Evolutionary conservation across 2,888 invertebrate species (phyloP), one percentile per base, ranked within the genome.

Genomic region (Spodoptera exigua): DNA sequence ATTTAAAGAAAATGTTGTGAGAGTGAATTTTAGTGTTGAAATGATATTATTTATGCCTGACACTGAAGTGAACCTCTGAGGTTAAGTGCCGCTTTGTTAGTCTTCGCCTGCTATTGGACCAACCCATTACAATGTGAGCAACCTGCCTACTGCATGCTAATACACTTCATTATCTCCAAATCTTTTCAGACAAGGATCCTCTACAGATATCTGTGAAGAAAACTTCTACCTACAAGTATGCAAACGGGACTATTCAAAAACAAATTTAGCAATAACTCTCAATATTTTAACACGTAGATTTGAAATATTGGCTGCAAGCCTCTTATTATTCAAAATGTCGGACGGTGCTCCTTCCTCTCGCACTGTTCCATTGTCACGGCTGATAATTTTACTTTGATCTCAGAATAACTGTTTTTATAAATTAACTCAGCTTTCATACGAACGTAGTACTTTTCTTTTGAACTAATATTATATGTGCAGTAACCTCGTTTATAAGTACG

Each of bases 401-500:
- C 39, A n/a, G 39, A 66, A 48, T 49, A 40, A 44, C 11, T 58
- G 21, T 32, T 27, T 49, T 58, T 40, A 41, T 46, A 57, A 57
- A 57, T 66, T 34, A 35, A 18, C n/a, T 34, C 57, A 13, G 36
- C n/a, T 65, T 63, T 21, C 18, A 13, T 13, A 39, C 39, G 32
- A 40, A 17, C 36, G 47, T 47, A 39, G 47, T 47, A 39, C 14
- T 58, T 58, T 53, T 48, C 61, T 45, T 65, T 63, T 59, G 45
- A 64, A 67, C 51, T 59, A 67, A 61, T 61, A 41, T 44, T 27
- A 32, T 37, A 43, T 59, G 47, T 53, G 16, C 36, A 53, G 53
- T 52, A 58, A 54, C 70, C 58, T 64, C 53, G 40, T 70, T 63
- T 35, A 40, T 18, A 39, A 32, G 27, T 16, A 35, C 40, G 18